phyloP scores from a whole-genome alignment of 2,888 invertebrate genomes.

The Drosophila cyrtoloma region DNA sequence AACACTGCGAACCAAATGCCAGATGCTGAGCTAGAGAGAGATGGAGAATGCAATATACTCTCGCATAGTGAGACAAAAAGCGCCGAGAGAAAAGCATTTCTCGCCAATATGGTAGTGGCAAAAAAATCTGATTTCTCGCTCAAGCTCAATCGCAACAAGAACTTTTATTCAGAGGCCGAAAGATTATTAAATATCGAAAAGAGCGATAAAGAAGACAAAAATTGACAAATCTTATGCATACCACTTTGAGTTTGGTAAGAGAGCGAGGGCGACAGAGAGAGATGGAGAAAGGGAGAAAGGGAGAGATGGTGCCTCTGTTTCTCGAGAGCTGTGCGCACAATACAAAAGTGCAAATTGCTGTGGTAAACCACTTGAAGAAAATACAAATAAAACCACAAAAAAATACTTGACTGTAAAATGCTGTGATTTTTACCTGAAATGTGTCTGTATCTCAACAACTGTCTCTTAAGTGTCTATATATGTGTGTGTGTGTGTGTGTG shows the following conservation, averaged over 20 bases:
- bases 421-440: slow-evolving; percentile 70
- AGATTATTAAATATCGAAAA: not conserved
- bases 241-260: not conserved
- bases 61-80: not conserved
- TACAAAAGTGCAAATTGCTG: slow-evolving; percentile 68
- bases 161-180: slow-evolving; percentile 25
- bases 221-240: not conserved
- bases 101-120: slow-evolving; percentile 45
- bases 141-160: slow-evolving; percentile 45
- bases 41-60: not conserved
- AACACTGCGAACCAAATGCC: not conserved
- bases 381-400: slow-evolving; percentile 20
- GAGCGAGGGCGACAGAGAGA: not conserved
- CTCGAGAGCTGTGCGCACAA: slow-evolving; percentile 62
- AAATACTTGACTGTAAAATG: slow-evolving; percentile 47
- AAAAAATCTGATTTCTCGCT: slow-evolving; percentile 54
- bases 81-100: slow-evolving; percentile 21
- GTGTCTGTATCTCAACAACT: slow-evolving; percentile 53
- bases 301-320: not conserved
- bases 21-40: not conserved
- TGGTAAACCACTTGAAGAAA: slow-evolving; percentile 57
- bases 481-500: not conserved
- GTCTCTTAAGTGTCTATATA: slow-evolving; percentile 16
- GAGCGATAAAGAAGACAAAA: not conserved
- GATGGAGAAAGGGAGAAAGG: not conserved